Percentiles rank a stretch among this genome's conserved stretches.
These are phyloP conservation scores for Drosophila ustulata DNA, from an alignment of 2,888 invertebrate genomes.

Conservation along the genomic window DNA sequence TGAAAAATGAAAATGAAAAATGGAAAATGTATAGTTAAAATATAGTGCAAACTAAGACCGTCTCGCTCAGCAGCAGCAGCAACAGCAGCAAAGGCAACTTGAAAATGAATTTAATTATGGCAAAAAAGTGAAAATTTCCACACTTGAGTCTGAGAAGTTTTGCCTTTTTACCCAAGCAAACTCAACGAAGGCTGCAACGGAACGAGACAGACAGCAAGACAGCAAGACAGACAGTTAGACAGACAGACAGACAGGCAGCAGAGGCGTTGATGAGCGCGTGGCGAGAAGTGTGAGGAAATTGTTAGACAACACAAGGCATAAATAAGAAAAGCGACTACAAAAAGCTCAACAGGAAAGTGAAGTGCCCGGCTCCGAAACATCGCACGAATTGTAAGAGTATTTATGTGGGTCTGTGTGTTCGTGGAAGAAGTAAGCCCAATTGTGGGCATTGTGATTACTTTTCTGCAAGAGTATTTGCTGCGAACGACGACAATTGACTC, in stretches of 20 bases:
- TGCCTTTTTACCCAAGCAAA: constrained; percentile 43
- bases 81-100: constrained; percentile 48
- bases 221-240: neutral
- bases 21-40: constrained; percentile 67
- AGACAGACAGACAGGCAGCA: neutral
- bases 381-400: too few species aligned
- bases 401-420: neutral
- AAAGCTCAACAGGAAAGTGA: constrained; percentile 41
- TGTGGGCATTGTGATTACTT: constrained; percentile 20
- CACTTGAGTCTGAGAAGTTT: constrained; percentile 80
- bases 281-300: constrained; percentile 67
- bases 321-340: constrained; percentile 53
- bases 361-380: constrained; percentile 37
- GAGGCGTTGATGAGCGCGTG: constrained; percentile 64
- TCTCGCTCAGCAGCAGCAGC: constrained; percentile 46
- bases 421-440: constrained; percentile 20
- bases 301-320: constrained; percentile 75
- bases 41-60: constrained; percentile 33
- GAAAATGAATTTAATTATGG: constrained; percentile 82
- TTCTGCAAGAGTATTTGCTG: constrained; percentile 8
- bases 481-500: constrained; percentile 58
- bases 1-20: constrained; percentile 54
- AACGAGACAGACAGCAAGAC: constrained; percentile 7
- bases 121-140: constrained; percentile 82
- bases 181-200: constrained; percentile 17